Evolutionary conservation across 1,140 invertebrate genomes (phyloP), one percentile per base, ranked within the genome.

Genomic region (Drosophila aff.): DNA sequence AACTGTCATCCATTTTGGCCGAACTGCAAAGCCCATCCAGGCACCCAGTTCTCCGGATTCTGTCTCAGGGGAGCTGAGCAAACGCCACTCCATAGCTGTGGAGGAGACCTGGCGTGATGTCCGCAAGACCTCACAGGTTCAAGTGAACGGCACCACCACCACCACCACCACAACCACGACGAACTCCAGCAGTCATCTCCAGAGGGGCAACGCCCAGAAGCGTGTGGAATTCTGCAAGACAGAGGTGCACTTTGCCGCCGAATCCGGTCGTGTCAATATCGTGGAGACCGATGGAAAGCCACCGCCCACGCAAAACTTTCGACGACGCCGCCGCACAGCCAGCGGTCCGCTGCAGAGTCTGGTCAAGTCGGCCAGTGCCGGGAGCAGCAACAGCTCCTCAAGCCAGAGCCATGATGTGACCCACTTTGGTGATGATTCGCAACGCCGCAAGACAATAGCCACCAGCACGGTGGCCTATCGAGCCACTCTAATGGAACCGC

Each of bases 201-300:
- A 67, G 15, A 58, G 71, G 43, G 53, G 67, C 58, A 91, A 71
- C 41, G 84, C 75, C 13, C 84, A 94, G 16, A 97, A 97, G 92
- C 96, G 95, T 93, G 96, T 97, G 0, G 96, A 96, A 80, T 97
- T 97, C 92, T 96, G 96, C 89, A 97, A 97, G 93, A 97, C 96
- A 0, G 97, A 97, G 93, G 95, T 97, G 21, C 97, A 97, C 92
- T 97, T 97, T 92, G 96, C 96, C 0, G 95, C 96, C n/a, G 96
- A 97, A 83, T 96, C 96, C 2, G 96, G 97, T 1, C 95, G 95
- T 79, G 96, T 97, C 0, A 97, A 97, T 87, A 97, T 97, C 53
- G 96, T 97, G n/a, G 96, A 96, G 92, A 97, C 96, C 1, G 96
- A 97, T 91, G 96, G 96, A 53, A 97, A 97, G 91, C 96, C 96